These are phyloP conservation scores for Neofelis nebulosa DNA, from an alignment of 2,113 vertebrate genomes.

Conservation along the genomic window DNA sequence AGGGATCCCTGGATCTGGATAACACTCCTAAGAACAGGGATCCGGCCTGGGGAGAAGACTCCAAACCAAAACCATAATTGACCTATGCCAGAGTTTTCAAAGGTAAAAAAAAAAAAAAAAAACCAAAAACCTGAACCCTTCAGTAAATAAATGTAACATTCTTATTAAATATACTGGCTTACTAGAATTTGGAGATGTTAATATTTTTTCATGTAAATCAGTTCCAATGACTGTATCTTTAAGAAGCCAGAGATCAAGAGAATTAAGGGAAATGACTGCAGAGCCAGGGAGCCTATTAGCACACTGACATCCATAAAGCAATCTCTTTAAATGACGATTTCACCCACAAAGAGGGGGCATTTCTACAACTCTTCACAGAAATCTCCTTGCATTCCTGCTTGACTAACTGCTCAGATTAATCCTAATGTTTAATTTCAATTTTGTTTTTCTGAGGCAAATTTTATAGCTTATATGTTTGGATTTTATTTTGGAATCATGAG, in stretches of 20 bases:
- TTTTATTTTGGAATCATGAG: conserved; percentile 5
- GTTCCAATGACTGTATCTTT: neutral
- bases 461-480: neutral
- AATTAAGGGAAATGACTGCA: neutral
- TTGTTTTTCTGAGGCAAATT: neutral
- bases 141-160: neutral
- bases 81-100: neutral
- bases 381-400: neutral
- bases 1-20: neutral
- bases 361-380: neutral
- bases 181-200: neutral
- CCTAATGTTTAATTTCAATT: neutral
- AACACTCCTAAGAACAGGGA: neutral
- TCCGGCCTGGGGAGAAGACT: neutral
- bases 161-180: neutral
- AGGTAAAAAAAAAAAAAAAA: neutral
- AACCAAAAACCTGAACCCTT: neutral
- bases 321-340: neutral
- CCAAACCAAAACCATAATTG: neutral
- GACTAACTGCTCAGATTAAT: neutral
- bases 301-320: neutral
- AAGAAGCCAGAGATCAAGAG: neutral
- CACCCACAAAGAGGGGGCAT: neutral
- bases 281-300: neutral
- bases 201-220: neutral